These are phyloP conservation scores for Zaprionus lineosus DNA, from an alignment of 2,888 invertebrate species.

Conservation along the genomic window DNA sequence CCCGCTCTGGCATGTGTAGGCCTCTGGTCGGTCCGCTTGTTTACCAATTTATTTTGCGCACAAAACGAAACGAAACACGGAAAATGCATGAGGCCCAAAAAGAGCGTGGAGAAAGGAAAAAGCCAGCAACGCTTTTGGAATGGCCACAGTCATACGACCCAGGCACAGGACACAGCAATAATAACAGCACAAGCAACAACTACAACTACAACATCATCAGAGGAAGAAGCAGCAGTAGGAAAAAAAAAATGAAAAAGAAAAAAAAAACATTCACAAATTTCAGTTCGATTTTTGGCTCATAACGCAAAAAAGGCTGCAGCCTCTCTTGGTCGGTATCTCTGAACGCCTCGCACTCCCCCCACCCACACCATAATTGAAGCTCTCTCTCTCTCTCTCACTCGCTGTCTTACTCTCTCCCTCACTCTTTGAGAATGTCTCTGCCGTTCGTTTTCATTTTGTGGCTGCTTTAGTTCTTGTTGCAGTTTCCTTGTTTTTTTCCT, in stretches of 20 bases:
- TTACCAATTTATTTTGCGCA: constrained; percentile 79
- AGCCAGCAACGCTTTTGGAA: constrained; percentile 37
- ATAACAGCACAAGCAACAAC: constrained; percentile 2
- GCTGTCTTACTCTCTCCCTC: not conserved
- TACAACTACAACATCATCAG: constrained; percentile 15
- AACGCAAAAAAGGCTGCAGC: constrained; percentile 52
- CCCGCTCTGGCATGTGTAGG: constrained; percentile 44
- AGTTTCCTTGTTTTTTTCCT: constrained; percentile 12
- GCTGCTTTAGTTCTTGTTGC: constrained; percentile 20
- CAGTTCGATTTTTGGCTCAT: constrained; percentile 73
- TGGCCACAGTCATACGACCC: constrained; percentile 29
- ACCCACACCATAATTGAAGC: not conserved
- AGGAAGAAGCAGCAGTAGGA: constrained; percentile 27
- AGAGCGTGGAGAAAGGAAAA: constrained; percentile 32
- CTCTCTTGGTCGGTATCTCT: no score
- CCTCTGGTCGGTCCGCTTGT: constrained; percentile 58
- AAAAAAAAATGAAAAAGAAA: constrained; percentile 7
- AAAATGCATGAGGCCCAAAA: constrained; percentile 72
- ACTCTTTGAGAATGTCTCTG: not conserved
- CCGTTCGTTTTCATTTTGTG: constrained; percentile 26
- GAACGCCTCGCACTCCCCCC: constrained; percentile 18
- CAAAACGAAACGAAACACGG: constrained; percentile 79
- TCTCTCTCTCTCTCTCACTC: not conserved
- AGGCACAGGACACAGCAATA: constrained; percentile 5
- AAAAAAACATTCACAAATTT: constrained; percentile 55